Evolutionary conservation across 1,140 invertebrate genomes (phyloP), one percentile per base, ranked within the genome.

Genomic region (Drosophila elegans): DNA sequence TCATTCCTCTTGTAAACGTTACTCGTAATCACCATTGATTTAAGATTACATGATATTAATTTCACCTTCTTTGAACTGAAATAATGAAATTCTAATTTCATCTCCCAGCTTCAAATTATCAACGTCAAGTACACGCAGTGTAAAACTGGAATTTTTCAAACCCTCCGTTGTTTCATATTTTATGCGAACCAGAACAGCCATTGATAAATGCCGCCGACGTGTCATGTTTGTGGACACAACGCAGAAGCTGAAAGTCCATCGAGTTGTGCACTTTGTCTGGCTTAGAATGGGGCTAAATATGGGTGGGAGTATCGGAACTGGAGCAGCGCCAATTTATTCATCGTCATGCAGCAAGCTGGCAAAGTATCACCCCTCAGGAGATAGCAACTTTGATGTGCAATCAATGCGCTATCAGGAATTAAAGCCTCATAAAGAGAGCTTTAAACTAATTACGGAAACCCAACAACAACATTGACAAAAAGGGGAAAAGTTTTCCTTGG

Each of bases 371-470:
- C 42, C 13, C 2, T 9, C 36, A 3, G 2, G 25, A 1, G 38
- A 49, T 12, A 27, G 27, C 42, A 34, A 32, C 69, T 63, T 79
- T 69, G 69, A 69, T 66, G 41, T 68, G 45, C 57, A 44, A 69
- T 88, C 75, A 80, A 78, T 80, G 60, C 9, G 62, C 42, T 48
- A 80, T 78, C 44, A 72, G 74, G 71, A 56, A 79, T 68, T 67
- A 53, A 61, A 86, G 42, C 49, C 48, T 54, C 62, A 79, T 83
- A 82, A 80, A 86, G 55, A 9, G 25, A 32, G 44, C 62, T 56
- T 16, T 11, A 52, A 82, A 82, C 82, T 88, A 86, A 88, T 86
- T 84, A 75, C 53, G 54, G 44, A 41, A 59, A 39, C n/a, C 52
- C 38, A 64, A 52, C 27, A 63, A 72, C 56, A 61, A 39, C 32